These are phyloP conservation scores for Melopsittacus undulatus DNA, from an alignment of 2,797 vertebrate genomes.

Conservation along the genomic window DNA sequence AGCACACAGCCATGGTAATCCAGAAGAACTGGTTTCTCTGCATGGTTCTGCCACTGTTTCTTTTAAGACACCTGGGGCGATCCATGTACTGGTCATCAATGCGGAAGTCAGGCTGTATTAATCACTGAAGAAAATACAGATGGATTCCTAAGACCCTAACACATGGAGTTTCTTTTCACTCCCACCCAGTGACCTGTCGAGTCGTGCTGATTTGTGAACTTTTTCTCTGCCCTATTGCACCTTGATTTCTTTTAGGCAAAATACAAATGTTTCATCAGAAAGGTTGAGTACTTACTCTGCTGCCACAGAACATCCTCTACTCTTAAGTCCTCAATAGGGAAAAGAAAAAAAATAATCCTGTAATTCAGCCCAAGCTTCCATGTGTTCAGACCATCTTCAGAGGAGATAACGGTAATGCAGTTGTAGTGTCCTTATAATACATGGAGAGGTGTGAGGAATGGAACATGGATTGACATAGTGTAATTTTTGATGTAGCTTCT, in stretches of 20 bases:
- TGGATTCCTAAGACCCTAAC: background rate
- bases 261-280: background rate
- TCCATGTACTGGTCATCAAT: background rate
- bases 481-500: background rate
- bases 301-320: background rate
- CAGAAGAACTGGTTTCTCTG: constrained; percentile 52
- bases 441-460: background rate
- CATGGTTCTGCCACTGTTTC: background rate
- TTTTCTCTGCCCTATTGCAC: background rate
- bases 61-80: background rate
- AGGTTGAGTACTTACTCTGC: background rate
- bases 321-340: background rate
- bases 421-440: background rate
- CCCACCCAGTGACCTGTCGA: accelerated
- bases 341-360: background rate
- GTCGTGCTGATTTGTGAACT: background rate
- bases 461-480: background rate
- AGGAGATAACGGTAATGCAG: background rate
- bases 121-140: background rate
- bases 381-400: background rate
- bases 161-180: background rate
- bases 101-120: background rate
- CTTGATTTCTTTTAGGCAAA: background rate
- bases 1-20: background rate
- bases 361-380: background rate